Evolutionary conservation across 2,888 invertebrate genomes (phyloP).

Genomic region (Kuschelorhynchus macadamiae): DNA sequence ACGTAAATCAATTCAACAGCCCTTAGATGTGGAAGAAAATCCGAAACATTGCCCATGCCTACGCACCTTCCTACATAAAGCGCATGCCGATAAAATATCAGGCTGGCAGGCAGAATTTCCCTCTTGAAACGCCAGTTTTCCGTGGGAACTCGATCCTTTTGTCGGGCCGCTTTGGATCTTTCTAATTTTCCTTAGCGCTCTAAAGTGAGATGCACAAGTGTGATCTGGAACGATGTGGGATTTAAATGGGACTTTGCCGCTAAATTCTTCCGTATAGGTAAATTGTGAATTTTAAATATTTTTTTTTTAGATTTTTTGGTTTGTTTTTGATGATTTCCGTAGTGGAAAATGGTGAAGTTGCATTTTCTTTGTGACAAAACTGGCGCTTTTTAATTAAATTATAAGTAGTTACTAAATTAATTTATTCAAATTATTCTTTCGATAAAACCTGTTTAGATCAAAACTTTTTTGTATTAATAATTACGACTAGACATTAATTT

Average conservation of each 20-base stretch:
- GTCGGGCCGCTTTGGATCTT: slow-evolving; percentile 15
- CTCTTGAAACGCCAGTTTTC: slow-evolving; percentile 40
- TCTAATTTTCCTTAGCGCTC: slow-evolving; percentile 17
- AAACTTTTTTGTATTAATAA: no score
- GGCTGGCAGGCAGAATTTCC: slow-evolving; percentile 39
- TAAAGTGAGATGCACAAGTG: slow-evolving; percentile 17
- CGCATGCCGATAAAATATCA: slow-evolving; percentile 37
- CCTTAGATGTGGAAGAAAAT: slow-evolving; percentile 23
- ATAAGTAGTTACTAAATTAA: no score
- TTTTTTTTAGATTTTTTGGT: no score
- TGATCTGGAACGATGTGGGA: slow-evolving; percentile 1
- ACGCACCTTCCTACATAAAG: slow-evolving; percentile 34
- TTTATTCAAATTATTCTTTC: no score
- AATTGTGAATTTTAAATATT: no score
- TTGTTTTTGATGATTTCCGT: no score
- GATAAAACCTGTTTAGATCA: no score
- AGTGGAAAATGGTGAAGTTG: no score
- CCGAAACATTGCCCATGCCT: slow-evolving; percentile 31
- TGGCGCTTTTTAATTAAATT: no score
- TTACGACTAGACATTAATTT: no score
- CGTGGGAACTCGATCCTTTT: slow-evolving; percentile 32
- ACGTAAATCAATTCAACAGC: slow-evolving; percentile 33
- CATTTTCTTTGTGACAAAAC: no score
- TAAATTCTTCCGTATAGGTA: no score
- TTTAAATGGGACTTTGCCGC: neutral